These are phyloP conservation scores for Prostheceraeus crozeri DNA, from an alignment of 2,888 invertebrate genomes.

Conservation along the genomic window DNA sequence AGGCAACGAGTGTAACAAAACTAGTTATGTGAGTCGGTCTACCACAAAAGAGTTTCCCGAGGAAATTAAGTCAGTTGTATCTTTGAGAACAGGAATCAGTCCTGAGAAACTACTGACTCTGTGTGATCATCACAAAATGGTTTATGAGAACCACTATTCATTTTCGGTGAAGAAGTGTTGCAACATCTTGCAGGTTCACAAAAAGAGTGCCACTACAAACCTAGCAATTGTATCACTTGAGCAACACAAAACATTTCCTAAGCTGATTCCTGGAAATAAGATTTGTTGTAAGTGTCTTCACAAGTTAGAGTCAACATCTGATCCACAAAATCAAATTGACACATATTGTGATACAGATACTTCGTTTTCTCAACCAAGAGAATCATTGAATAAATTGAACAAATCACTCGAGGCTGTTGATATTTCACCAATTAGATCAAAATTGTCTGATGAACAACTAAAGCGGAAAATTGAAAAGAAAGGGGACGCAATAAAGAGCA, in stretches of 20 bases:
- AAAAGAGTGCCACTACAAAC: slow-evolving; percentile 19
- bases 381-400: not conserved
- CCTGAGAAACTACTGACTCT: not conserved
- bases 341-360: not conserved
- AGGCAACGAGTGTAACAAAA: not conserved
- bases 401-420: slow-evolving; percentile 16
- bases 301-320: no score
- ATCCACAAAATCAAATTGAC: no score
- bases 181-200: slow-evolving; percentile 4
- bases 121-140: slow-evolving; percentile 20
- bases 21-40: not conserved
- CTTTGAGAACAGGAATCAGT: slow-evolving; percentile 23
- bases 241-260: not conserved
- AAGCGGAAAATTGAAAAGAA: not conserved
- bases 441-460: slow-evolving; percentile 16
- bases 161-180: not conserved
- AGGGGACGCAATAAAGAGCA: not conserved
- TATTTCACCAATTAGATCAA: slow-evolving; percentile 3
- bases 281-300: slow-evolving; percentile 15
- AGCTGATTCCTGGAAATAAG: slow-evolving; percentile 10
- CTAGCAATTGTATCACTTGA: not conserved
- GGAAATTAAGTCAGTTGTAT: not conserved
- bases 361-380: not conserved
- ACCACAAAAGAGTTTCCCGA: not conserved
- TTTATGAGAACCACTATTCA: slow-evolving; percentile 1